Base-by-base conservation (phyloP, 2,113 vertebrate genomes). In the Zosterops borbonicus region DNA sequence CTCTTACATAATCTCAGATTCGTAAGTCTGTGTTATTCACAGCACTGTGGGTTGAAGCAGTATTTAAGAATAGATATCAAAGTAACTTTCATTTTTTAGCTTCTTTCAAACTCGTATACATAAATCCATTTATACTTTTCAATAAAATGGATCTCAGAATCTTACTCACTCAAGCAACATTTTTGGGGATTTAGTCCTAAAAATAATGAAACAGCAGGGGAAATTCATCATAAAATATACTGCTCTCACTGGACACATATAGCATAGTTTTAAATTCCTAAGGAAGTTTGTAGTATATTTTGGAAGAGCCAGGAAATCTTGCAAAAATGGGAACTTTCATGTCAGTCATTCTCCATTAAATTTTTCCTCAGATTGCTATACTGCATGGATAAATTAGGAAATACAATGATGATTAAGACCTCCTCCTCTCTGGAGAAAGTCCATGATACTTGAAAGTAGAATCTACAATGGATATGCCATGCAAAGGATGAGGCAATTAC, bases 351-450 rank as follows among this genome's bases (percentile, higher is more conserved):
- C 35, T 46, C 44, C 1, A 3, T 49, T 42, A 73, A 53, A 84
- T 78, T 68, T 92, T 76, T 76, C 16, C 75, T 70, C 42, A 70
- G 79, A 82, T 62, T 92, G 55, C 22, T 82, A 59, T 46, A 78
- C 67, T 52, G 37, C 69, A 68, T 35, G 17, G 69, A 92, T 63
- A 83, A 90, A 93, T 82, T 39, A 82, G 20, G 71, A 92, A 87
- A 78, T 22, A 71, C 46, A 83, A 44, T 23, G 50, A 94, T 89
- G 49, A 92, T 41, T 74, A 92, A 95, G 68, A 63, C 58, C 46
- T 91, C 60, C 83, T 91, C 33, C 37, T 89, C 73, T 94, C 87
- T 65, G 59, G 71, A 89, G 33, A 44, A 97, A 97, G 94, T 87
- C 83, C 68, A 92, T 88, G 62, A 46, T 56, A 44, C 79, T 87